Conservation (phyloP, 2,888 invertebrate species). For the Thecophora atra region DNA sequence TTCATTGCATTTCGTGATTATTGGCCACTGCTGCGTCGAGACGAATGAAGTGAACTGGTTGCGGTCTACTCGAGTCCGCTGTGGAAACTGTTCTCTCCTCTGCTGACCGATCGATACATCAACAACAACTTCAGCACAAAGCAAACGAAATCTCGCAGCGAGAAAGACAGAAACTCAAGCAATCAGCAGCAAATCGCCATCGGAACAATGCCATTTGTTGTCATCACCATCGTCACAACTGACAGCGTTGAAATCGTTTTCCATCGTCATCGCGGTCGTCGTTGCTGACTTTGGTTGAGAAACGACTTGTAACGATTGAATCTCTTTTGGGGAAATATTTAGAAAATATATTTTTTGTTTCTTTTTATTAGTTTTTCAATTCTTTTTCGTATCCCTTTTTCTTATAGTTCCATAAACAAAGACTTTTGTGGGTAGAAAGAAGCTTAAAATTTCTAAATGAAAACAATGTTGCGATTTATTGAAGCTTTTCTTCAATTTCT, state of each 20-base stretch:
- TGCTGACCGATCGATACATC: neutral
- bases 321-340: neutral
- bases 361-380: too few relatives aligned
- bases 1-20: conserved; percentile 45
- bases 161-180: neutral
- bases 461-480: too few relatives aligned
- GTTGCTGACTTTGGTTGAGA: too few relatives aligned
- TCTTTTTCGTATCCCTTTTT: too few relatives aligned
- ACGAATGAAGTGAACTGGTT: conserved; percentile 45
- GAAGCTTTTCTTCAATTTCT: neutral
- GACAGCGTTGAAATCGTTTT: conserved; percentile 7
- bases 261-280: neutral
- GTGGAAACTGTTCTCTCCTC: neutral
- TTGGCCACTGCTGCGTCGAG: conserved; percentile 41
- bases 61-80: neutral
- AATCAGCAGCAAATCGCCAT: conserved; percentile 16
- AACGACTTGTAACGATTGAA: too few relatives aligned
- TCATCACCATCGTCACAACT: conserved; percentile 16
- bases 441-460: too few relatives aligned
- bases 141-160: neutral
- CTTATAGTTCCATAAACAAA: too few relatives aligned
- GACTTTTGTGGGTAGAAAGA: too few relatives aligned
- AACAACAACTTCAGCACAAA: conserved; percentile 15
- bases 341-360: too few relatives aligned
- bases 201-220: conserved; percentile 19